Conservation (phyloP, 2,113 vertebrate species). For the Ictalurus punctatus region DNA sequence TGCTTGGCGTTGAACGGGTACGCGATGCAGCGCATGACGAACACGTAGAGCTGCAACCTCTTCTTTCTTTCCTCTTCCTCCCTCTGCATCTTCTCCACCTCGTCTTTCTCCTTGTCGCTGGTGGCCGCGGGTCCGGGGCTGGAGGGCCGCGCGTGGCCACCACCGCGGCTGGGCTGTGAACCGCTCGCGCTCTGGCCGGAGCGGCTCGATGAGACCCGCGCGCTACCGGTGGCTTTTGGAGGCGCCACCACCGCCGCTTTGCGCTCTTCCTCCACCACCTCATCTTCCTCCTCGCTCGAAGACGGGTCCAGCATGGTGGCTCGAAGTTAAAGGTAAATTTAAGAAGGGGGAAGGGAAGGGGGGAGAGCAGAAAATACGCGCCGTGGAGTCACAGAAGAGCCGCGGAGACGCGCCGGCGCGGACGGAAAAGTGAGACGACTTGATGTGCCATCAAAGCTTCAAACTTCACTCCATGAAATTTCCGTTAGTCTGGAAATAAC, state of each 20-base stretch:
- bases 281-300: slow-evolving; percentile 94
- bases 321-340: not conserved
- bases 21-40: slow-evolving; percentile 97
- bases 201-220: slow-evolving; percentile 80
- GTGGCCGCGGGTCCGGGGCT: slow-evolving; percentile 85
- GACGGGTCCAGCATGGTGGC: slow-evolving; percentile 87
- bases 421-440: slow-evolving; percentile 37
- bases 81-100: slow-evolving; percentile 90
- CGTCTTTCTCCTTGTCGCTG: slow-evolving; percentile 94
- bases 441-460: slow-evolving; percentile 25
- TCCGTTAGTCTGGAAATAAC: slow-evolving; percentile 61
- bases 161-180: slow-evolving; percentile 65
- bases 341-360: not conserved
- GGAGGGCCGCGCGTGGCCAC: slow-evolving; percentile 72
- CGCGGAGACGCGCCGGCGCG: slow-evolving; percentile 7
- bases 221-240: slow-evolving; percentile 70
- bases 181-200: slow-evolving; percentile 75
- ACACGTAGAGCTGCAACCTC: slow-evolving; percentile 94
- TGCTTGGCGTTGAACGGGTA: slow-evolving; percentile 99
- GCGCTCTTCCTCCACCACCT: slow-evolving; percentile 82
- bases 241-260: slow-evolving; percentile 72
- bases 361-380: not conserved
- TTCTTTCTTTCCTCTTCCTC: slow-evolving; percentile 94
- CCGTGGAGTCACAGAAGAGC: slow-evolving; percentile 14
- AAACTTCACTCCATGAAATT: slow-evolving; percentile 29